Base-by-base conservation (phyloP, 2,113 vertebrate genomes). In the Perca schrenkii region DNA sequence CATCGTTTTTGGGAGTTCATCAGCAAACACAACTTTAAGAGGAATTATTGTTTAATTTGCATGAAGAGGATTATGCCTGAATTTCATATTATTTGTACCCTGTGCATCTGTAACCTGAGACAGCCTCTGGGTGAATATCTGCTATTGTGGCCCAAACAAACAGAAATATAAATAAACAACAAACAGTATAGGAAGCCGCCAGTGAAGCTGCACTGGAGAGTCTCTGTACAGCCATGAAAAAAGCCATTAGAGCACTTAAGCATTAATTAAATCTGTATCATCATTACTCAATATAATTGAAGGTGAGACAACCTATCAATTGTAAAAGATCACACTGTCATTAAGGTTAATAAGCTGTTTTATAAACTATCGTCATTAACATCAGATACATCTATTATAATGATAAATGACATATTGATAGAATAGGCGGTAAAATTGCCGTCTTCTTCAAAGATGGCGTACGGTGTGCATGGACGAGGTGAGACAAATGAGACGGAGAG, bases 271-370 rank as follows among this genome's bases (percentile, higher is more conserved):
- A 88, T 79, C 72, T 80, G 70, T 71, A 84, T 85, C 75, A 78
- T 89, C 92, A 91, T 92, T 72, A 88, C 66, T 93, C 87, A 90
- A 74, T 62, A 25, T 88, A 91, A 94, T 94, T 94, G 92, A 90
- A 91, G 91, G 86, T 82, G 92, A 92, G 90, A 93, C 92, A 89
- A 92, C 87, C 93, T 80, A 93, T 93, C 89, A 91, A 88, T 92
- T 89, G 91, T 93, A 91, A 91, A 91, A 91, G 88, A 90, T 93
- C 90, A 91, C 91, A 86, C 89, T 88, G 92, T 93, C 92, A 92
- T 93, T 93, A 93, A 91, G 94, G 89, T 94, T 93, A 94, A 94
- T 93, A 94, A 91, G 91, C 90, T 90, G 85, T 83, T 93, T 95
- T 92, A 94, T 91, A 90, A 93, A 91, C 90, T 86, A 86, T 83